phyloP scores from a whole-genome alignment of 2,797 vertebrate species.

The Melanotaenia trifasciata region DNA sequence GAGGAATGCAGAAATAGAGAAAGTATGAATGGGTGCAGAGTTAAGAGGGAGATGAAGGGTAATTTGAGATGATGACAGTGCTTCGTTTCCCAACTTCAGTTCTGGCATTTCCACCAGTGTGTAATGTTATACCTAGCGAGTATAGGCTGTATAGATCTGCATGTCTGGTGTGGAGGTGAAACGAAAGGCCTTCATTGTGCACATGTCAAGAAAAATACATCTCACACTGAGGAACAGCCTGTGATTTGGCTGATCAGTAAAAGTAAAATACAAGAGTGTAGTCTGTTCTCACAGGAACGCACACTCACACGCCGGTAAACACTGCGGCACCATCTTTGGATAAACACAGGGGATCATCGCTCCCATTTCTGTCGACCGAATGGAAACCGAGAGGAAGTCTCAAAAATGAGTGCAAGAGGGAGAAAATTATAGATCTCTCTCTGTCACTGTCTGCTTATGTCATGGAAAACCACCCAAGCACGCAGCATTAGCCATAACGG shows the following conservation, averaged over 20 bases:
- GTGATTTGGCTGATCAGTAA: slow-evolving; percentile 15
- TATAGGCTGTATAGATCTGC: not conserved
- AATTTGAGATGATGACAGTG: slow-evolving; percentile 60
- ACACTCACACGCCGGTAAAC: slow-evolving; percentile 16
- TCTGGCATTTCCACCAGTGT: slow-evolving; percentile 45
- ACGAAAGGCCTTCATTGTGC: not conserved
- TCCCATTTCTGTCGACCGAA: slow-evolving; percentile 62
- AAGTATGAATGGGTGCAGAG: slow-evolving; percentile 30
- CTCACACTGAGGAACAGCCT: not conserved
- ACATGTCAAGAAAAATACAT: slow-evolving; percentile 20
- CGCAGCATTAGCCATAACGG: slow-evolving; percentile 48
- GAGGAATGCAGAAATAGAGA: slow-evolving; percentile 52
- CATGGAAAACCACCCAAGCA: slow-evolving; percentile 62
- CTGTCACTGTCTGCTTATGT: slow-evolving; percentile 75
- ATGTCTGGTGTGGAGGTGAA: not conserved
- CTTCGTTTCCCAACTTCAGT: slow-evolving; percentile 30
- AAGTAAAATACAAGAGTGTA: not conserved
- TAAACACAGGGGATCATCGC: slow-evolving; percentile 66
- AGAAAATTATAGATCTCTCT: slow-evolving; percentile 76
- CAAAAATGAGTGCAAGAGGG: slow-evolving; percentile 32
- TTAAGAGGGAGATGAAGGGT: slow-evolving; percentile 29
- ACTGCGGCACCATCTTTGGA: slow-evolving; percentile 29
- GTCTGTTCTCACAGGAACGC: slow-evolving; percentile 4
- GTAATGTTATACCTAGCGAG: slow-evolving; percentile 25
- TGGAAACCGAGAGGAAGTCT: slow-evolving; percentile 68